Conservation (phyloP, 2,797 vertebrate species). For the Alfaro cultratus region DNA sequence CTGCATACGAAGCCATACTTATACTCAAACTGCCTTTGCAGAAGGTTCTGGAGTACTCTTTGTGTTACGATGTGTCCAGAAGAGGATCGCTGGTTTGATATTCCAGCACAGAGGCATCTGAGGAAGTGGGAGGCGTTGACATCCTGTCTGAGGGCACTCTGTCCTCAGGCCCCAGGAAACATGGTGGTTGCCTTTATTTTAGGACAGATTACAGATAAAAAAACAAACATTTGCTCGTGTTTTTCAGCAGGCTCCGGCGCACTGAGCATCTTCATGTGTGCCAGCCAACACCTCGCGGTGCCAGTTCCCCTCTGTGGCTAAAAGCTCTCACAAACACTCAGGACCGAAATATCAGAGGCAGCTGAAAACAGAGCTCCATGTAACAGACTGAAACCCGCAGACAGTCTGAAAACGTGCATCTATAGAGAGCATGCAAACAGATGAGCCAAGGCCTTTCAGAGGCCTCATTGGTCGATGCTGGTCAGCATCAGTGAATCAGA, state of each 20-base stretch:
- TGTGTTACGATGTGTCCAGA: background rate
- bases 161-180: conserved; percentile 26
- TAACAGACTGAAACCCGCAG: background rate
- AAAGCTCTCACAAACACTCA: conserved; percentile 8
- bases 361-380: background rate
- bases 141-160: conserved; percentile 36
- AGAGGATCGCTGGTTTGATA: conserved; percentile 14
- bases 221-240: conserved; percentile 47
- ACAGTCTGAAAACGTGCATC: background rate
- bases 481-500: too few relatives aligned
- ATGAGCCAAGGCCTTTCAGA: background rate
- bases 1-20: background rate
- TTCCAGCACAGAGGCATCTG: conserved; percentile 7
- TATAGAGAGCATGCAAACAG: background rate
- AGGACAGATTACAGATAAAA: conserved; percentile 31
- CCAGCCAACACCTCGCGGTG: background rate
- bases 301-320: conserved; percentile 11
- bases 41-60: too few relatives aligned
- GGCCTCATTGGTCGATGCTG: background rate
- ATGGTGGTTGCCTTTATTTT: conserved; percentile 46
- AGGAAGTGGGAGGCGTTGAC: conserved; percentile 31
- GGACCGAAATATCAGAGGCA: background rate
- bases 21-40: background rate
- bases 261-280: conserved; percentile 9
- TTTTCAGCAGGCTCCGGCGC: conserved; percentile 4